Base-by-base conservation (phyloP, 2,113 vertebrate species). In the Corythornis vintsioides region DNA sequence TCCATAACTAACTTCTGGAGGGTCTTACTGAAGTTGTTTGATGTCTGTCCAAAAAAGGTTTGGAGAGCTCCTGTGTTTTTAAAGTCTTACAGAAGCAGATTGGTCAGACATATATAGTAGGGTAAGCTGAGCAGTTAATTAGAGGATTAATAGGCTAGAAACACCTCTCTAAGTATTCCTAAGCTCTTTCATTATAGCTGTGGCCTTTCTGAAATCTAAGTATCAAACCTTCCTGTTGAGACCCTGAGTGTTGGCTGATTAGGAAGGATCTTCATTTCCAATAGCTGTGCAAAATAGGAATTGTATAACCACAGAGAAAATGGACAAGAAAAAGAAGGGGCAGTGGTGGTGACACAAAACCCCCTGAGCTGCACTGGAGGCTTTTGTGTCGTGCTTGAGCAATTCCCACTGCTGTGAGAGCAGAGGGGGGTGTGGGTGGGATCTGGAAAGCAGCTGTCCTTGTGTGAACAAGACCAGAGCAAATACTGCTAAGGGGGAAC, bases 41-140 rank as follows among this genome's bases (percentile, higher is more conserved):
- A 38, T 83, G 24, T 63, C 60, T 86, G 10, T 63, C 42, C 59
- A 42, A 84, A 76, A 50, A 76, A 82, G 66, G 66, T 52, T 78
- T 92, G 38, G 86, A 15, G 63, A 56, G 66, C 28, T 75, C 15
- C 31, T 59, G 7, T 78, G n/a, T 70, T 61, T 45, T 47, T 6
- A 35, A 60, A 61, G 40, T 57, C 40, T 90, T 88, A 33, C 73
- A 28, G 55, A 89, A 83, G 57, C 63, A 53, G 78, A 66, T 94
- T 67, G 81, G 48, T 87, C 53, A 73, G 75, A 59, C 13, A 3
- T 81, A 90, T 89, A 89, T 94, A 78, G 81, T 65, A 73, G 66
- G 38, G 78, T 90, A 95, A 92, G 52, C 78, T 56, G 64, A 87
- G 75, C 55, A 70, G 74, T 88, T 94, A 82, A 92, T 92, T 85